A percentile compares a stretch with the other conserved stretches of the same genome.
These are phyloP conservation scores for Aphis gossypii DNA, from an alignment of 1,140 invertebrate genomes.

Conservation along the genomic window DNA sequence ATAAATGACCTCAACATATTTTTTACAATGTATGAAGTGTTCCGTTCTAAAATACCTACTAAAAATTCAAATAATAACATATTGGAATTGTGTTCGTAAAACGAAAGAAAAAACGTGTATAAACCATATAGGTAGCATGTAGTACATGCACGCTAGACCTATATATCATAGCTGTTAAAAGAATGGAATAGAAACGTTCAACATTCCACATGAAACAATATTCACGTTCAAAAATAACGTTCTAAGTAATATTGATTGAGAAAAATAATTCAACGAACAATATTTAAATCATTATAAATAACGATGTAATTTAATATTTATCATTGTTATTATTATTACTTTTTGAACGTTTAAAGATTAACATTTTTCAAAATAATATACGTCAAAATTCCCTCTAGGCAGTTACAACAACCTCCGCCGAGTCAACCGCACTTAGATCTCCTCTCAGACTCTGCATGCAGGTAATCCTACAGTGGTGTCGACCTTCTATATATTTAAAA, in stretches of 20 bases:
- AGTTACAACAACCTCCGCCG: slow-evolving; percentile 10
- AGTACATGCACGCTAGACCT: not conserved
- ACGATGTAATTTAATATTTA: slow-evolving; percentile 38
- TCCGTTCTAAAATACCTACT: not conserved
- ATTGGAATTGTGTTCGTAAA: not conserved
- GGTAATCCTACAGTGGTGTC: slow-evolving; percentile 2
- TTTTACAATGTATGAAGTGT: not conserved
- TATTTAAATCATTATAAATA: slow-evolving; percentile 32
- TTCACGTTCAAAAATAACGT: not conserved
- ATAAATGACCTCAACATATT: slow-evolving; percentile 10
- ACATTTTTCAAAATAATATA: slow-evolving; percentile 48
- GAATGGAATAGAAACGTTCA: not conserved
- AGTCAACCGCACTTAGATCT: not conserved
- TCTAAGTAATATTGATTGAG: not conserved
- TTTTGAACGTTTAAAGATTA: slow-evolving; percentile 13
- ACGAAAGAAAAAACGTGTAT: not conserved
- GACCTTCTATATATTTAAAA: slow-evolving; percentile 6
- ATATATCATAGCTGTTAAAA: not conserved
- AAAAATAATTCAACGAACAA: slow-evolving; percentile 11
- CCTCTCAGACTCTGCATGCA: not conserved
- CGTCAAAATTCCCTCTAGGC: slow-evolving; percentile 34
- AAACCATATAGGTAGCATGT: not conserved
- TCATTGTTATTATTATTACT: slow-evolving; percentile 11
- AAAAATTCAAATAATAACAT: slow-evolving; percentile 6
- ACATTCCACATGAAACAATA: not conserved